Percentiles rank a stretch among this genome's conserved stretches.
phyloP scores from a whole-genome alignment of 2,888 invertebrate species.

The Apamea anceps region DNA sequence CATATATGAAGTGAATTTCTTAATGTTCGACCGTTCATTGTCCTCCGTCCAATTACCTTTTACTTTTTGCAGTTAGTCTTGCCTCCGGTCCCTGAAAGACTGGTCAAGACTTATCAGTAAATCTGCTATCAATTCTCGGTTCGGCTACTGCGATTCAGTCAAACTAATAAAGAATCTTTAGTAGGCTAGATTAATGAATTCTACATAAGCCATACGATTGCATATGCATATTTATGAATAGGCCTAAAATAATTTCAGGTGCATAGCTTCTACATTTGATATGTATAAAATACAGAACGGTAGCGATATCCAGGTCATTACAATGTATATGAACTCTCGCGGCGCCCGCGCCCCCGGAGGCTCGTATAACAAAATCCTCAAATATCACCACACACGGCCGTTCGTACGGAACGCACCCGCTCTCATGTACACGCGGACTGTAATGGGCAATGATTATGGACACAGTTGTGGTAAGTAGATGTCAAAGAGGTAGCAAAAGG shows the following conservation, averaged over 20 bases:
- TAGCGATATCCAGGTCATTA: constrained; percentile 29
- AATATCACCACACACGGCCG: constrained; percentile 15
- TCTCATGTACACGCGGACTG: background rate
- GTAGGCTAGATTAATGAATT: background rate
- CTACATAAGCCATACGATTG: background rate
- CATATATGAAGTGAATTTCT: background rate
- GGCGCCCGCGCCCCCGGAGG: constrained; percentile 24
- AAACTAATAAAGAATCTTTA: background rate
- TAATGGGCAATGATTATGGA: background rate
- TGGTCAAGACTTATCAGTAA: background rate
- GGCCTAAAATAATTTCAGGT: background rate
- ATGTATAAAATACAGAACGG: background rate
- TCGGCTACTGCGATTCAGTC: no score
- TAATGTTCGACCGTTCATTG: background rate
- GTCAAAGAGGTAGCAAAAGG: background rate
- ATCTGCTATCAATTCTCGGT: background rate
- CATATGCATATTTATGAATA: background rate
- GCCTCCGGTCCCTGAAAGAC: background rate
- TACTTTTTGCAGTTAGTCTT: background rate
- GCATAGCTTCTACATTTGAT: background rate
- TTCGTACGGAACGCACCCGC: background rate
- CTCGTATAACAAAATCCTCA: constrained; percentile 43
- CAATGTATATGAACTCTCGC: constrained; percentile 25
- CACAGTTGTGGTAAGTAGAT: background rate
- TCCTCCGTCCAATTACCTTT: background rate